phyloP scores from a whole-genome alignment of 2,888 invertebrate genomes.

The Lamproptera curius region DNA sequence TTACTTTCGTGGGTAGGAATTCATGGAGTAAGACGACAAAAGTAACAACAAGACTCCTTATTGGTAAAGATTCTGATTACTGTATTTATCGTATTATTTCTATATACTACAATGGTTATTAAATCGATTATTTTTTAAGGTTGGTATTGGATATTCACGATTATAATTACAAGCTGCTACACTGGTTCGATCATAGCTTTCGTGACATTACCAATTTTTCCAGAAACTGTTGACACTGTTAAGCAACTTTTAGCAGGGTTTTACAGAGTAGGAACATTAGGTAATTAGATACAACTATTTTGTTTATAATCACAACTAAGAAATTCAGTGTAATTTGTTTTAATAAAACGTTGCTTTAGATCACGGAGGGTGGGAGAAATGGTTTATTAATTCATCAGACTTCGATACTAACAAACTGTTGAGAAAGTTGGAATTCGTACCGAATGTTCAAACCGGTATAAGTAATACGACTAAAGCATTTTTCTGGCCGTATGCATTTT shows the following conservation, averaged over 20 bases:
- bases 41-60: conserved; percentile 83
- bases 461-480: conserved; percentile 85
- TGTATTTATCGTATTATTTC: conserved; percentile 4
- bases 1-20: conserved; percentile 82
- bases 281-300: conserved; percentile 49
- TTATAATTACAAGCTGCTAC: conserved; percentile 90
- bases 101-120: neutral
- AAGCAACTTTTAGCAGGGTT: conserved; percentile 81
- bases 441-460: conserved; percentile 82
- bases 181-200: conserved; percentile 92
- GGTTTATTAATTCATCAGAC: conserved; percentile 85
- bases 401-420: conserved; percentile 78
- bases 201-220: conserved; percentile 87
- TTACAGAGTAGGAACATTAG: conserved; percentile 84
- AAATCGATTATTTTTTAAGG: conserved; percentile 54
- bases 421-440: conserved; percentile 82
- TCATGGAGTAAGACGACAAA: conserved; percentile 85
- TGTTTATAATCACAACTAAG: neutral
- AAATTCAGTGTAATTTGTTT: too few species aligned
- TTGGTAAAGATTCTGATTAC: conserved; percentile 80
- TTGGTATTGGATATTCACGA: conserved; percentile 91
- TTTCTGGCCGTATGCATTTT: conserved; percentile 88
- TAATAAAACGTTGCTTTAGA: conserved; percentile 59
- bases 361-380: conserved; percentile 85
- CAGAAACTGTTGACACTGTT: conserved; percentile 84